Percentiles rank a stretch among this genome's conserved stretches.
phyloP scores from a whole-genome alignment of 2,113 vertebrate species.

The Lagopus leucura region DNA sequence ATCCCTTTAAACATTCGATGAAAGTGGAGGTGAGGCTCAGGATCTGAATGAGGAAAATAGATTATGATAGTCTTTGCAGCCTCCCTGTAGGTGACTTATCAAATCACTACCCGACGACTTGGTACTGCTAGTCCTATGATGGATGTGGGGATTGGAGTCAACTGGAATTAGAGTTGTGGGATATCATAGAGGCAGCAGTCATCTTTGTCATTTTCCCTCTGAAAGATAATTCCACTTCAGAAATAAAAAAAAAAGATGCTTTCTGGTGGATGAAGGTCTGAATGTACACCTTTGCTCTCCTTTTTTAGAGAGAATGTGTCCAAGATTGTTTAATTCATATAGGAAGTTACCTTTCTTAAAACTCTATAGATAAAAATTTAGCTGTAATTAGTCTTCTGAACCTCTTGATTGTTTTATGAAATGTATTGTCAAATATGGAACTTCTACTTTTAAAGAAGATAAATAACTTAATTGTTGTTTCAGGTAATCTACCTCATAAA shows the following conservation, averaged over 20 bases:
- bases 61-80: neutral
- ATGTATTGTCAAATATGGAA: neutral
- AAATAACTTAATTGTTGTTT: slow-evolving; percentile 20
- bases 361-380: neutral
- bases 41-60: neutral
- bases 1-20: neutral
- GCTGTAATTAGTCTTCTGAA: neutral
- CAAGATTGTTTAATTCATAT: neutral
- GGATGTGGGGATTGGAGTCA: neutral
- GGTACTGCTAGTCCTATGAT: neutral
- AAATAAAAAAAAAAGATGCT: neutral
- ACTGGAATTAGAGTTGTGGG: neutral
- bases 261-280: neutral
- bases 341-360: neutral
- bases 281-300: neutral
- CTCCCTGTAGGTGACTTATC: neutral
- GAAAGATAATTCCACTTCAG: neutral
- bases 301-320: neutral
- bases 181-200: neutral
- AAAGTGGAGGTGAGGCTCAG: neutral
- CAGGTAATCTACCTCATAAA: slow-evolving; percentile 69
- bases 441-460: neutral
- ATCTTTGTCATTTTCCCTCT: neutral
- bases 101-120: neutral
- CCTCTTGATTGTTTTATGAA: neutral